phyloP scores from a whole-genome alignment of 2,888 invertebrate species.

The Eilema caniola region DNA sequence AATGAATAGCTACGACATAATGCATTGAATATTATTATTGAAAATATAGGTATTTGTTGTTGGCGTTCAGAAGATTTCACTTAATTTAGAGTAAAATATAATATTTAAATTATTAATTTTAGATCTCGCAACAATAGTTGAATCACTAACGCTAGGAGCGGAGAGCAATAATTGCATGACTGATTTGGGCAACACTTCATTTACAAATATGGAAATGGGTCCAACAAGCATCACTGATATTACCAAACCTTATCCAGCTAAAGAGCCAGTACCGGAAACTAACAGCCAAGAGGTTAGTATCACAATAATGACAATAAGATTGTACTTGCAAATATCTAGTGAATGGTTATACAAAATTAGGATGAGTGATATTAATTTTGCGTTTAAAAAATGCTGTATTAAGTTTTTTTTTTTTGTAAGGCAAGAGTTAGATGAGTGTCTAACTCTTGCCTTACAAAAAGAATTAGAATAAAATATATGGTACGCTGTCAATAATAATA shows the following conservation, averaged over 20 bases:
- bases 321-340: background rate
- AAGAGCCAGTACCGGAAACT: conserved; percentile 78
- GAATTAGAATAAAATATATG: no score
- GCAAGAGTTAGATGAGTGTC: no score
- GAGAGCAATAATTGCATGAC: conserved; percentile 87
- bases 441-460: no score
- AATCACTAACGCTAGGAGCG: conserved; percentile 91
- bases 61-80: no score
- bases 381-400: no score
- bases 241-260: conserved; percentile 84
- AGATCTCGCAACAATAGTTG: conserved; percentile 95
- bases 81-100: no score
- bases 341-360: background rate
- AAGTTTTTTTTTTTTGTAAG: background rate
- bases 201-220: conserved; percentile 86
- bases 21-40: background rate
- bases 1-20: background rate
- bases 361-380: background rate
- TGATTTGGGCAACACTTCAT: conserved; percentile 77
- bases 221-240: conserved; percentile 84
- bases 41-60: no score
- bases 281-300: conserved; percentile 74
- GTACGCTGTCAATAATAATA: background rate
- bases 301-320: background rate
- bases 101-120: conserved; percentile 45